Conservation (phyloP, 2,113 vertebrate species). For the Pterocles gutturalis region DNA sequence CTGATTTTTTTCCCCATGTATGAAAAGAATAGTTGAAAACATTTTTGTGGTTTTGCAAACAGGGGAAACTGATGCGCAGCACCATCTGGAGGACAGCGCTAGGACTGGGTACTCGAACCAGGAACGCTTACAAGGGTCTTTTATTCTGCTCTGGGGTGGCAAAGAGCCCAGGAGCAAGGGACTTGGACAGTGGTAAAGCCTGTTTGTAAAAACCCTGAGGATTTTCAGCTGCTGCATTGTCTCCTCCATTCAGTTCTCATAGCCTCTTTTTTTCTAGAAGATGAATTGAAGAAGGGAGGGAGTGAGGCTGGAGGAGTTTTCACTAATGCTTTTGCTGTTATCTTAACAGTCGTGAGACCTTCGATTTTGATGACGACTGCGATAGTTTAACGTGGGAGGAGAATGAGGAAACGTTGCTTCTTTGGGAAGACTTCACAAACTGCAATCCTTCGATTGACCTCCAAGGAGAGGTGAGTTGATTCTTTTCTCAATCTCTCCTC, state of each 20-base stretch:
- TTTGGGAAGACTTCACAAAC: conserved; percentile 98
- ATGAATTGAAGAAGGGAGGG: neutral
- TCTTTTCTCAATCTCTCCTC: neutral
- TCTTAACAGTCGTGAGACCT: conserved; percentile 89
- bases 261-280: neutral
- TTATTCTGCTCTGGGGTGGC: neutral
- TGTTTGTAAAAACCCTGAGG: neutral
- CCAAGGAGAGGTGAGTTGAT: conserved; percentile 76
- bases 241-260: neutral
- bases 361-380: conserved; percentile 94
- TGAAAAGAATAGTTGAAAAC: neutral
- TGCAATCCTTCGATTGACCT: conserved; percentile 85
- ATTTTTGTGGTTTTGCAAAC: neutral
- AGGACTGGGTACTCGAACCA: neutral
- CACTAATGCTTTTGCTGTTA: conserved; percentile 34
- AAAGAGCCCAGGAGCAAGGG: neutral
- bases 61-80: neutral
- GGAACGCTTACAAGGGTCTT: neutral
- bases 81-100: conserved; percentile 58
- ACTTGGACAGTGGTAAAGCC: neutral
- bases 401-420: conserved; percentile 92
- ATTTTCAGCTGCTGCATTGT: conserved; percentile 9
- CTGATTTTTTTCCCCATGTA: neutral
- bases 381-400: conserved; percentile 98
- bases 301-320: neutral